Percentiles rank a stretch among this genome's conserved stretches.
These are phyloP conservation scores for Cotesia glomerata DNA, from an alignment of 1,140 invertebrate genomes.

Conservation along the genomic window DNA sequence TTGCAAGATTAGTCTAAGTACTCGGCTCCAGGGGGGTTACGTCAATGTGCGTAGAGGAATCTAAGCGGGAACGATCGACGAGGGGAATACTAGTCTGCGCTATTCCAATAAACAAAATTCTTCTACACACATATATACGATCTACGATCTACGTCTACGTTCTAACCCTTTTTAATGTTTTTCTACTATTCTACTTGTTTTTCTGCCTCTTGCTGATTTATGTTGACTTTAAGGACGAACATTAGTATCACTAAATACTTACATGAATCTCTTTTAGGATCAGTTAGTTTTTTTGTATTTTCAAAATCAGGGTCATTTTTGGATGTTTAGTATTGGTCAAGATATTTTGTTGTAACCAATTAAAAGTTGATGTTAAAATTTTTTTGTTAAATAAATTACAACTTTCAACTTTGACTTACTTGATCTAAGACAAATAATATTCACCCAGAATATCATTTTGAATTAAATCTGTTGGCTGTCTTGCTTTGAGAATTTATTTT, in stretches of 20 bases:
- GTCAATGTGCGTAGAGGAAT: slow-evolving; percentile 33
- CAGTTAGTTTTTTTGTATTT: not conserved
- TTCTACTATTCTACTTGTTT: slow-evolving; percentile 36
- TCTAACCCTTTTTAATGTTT: slow-evolving; percentile 29
- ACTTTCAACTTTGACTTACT: too few species aligned
- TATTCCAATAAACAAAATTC: slow-evolving; percentile 14
- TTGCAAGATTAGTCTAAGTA: slow-evolving; percentile 46
- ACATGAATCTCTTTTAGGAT: not conserved
- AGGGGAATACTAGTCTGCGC: not conserved
- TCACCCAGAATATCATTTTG: too few species aligned
- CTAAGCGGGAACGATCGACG: slow-evolving; percentile 6
- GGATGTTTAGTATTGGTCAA: too few species aligned
- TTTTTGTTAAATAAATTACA: too few species aligned
- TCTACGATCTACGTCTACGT: not conserved
- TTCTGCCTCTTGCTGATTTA: slow-evolving; percentile 25
- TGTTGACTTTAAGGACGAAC: not conserved
- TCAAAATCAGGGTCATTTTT: not conserved
- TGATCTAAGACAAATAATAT: too few species aligned
- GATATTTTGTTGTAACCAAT: too few species aligned
- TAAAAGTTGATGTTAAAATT: too few species aligned
- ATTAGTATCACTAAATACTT: not conserved
- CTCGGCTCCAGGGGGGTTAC: slow-evolving; percentile 31
- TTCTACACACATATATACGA: not conserved
- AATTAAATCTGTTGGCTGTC: too few species aligned
- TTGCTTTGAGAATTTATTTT: too few species aligned